Base-by-base conservation (phyloP, 2,888 invertebrate genomes). In the Ethmia dodecea region DNA sequence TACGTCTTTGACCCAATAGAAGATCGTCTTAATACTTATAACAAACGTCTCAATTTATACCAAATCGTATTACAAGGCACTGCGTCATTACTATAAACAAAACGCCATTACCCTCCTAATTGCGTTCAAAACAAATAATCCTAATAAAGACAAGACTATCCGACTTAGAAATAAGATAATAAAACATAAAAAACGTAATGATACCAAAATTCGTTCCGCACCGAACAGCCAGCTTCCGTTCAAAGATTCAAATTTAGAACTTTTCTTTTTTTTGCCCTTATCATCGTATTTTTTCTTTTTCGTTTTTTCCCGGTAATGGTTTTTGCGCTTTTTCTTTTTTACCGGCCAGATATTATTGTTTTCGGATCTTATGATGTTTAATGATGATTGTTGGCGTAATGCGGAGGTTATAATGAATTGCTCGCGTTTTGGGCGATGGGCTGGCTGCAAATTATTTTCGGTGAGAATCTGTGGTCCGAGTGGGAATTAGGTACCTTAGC, bases 181-280 rank as follows among this genome's bases (percentile, higher is more conserved):
- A 24, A 31, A 12, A 31, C n/a, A 31, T 5, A 22, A 10, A 22
- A 31, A 10, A 14, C 28, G 10, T 75, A 81, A 81, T 81, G 78
- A 80, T 76, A 70, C 63, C 57, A 46, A 59, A 59, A 80, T 83
- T 81, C 79, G 83, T 80, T 79, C 62, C 79, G 74, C 69, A 50
- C 56, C 47, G 53, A 56, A 57, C 44, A 49, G 49, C 47, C 65
- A 66, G 81, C 80, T 83, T 83, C 83, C 83, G 83, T 76, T 75
- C 60, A 11, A 28, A 45, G 48, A 76, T 77, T 78, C 71, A 70
- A 80, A 78, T 77, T 77, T 74, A 56, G 63, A 70, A 61, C 55
- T 60, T 48, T 47, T 64, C 64, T 64, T 69, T 63, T 62, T 56
- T 45, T 41, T 46, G n/a, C n/a, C n/a, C n/a, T n/a, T n/a, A n/a